Evolutionary conservation across 2,113 vertebrate genomes (phyloP).

Genomic region (Tilapia sparmanii): DNA sequence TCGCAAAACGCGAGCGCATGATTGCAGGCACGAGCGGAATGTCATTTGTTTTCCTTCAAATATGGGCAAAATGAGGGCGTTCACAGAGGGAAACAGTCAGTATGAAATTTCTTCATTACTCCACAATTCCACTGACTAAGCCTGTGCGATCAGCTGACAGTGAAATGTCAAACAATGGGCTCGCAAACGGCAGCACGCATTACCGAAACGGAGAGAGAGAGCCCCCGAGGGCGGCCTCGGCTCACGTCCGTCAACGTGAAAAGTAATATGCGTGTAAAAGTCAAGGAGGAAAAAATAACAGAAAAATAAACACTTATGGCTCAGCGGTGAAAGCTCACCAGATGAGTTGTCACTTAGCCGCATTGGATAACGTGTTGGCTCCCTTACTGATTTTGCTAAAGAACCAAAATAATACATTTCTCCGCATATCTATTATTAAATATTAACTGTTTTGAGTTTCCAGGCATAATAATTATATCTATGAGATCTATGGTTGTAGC

Average conservation of each 20-base stretch:
- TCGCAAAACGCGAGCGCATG: conserved; percentile 57
- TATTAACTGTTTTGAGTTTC: background rate
- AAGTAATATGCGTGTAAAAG: conserved; percentile 20
- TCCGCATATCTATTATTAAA: background rate
- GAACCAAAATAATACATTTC: background rate
- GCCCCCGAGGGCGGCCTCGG: conserved; percentile 17
- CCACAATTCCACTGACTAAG: conserved; percentile 58
- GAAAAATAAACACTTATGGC: conserved; percentile 38
- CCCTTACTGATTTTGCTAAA: background rate
- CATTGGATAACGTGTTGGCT: background rate
- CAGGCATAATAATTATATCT: background rate
- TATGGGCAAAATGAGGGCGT: conserved; percentile 47
- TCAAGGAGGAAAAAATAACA: conserved; percentile 18
- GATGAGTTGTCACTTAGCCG: conserved; percentile 20
- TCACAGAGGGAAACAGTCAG: conserved; percentile 35
- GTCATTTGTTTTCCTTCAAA: conserved; percentile 39
- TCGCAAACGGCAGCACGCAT: conserved; percentile 8
- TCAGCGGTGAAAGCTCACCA: conserved; percentile 34
- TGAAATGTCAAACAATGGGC: conserved; percentile 56
- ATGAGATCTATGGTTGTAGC: background rate
- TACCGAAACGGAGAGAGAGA: conserved; percentile 13
- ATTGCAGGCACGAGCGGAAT: conserved; percentile 61
- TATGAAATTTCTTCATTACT: conserved; percentile 62
- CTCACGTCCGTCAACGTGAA: conserved; percentile 22
- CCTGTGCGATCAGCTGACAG: conserved; percentile 51